These are phyloP conservation scores for Pristionchus maxplancki DNA, from an alignment of 2,888 invertebrate species.

Conservation along the genomic window DNA sequence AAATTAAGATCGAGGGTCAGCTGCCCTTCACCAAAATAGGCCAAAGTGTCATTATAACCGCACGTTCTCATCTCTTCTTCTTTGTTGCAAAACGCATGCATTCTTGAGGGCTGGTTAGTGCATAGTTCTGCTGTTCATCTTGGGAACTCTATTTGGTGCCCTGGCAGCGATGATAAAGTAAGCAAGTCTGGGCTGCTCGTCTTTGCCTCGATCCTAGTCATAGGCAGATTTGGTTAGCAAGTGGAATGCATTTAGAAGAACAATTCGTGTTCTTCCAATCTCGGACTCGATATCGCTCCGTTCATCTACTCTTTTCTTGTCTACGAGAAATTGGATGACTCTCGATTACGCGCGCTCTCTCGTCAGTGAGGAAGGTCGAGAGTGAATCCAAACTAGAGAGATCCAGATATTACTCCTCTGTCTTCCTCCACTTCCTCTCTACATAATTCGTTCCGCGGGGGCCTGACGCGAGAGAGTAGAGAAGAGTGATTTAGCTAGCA, in stretches of 20 bases:
- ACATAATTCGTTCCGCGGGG: slow-evolving; percentile 26
- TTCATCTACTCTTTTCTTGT: background rate
- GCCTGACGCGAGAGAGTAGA: background rate
- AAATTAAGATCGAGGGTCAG: background rate
- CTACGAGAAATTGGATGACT: background rate
- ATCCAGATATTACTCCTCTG: background rate
- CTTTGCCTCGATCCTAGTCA: background rate
- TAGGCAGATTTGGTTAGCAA: too few relatives aligned
- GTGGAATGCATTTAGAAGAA: background rate
- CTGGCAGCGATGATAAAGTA: background rate
- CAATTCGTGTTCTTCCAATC: background rate
- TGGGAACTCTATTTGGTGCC: background rate
- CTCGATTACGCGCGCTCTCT: background rate
- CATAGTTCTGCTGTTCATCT: background rate
- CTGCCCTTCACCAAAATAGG: background rate
- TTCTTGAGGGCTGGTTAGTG: background rate
- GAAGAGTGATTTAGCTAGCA: background rate
- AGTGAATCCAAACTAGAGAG: background rate
- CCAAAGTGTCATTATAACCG: background rate
- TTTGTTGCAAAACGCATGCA: background rate
- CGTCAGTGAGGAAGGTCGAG: background rate
- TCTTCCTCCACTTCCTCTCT: slow-evolving; percentile 52
- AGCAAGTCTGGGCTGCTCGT: too few relatives aligned
- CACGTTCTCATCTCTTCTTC: background rate
- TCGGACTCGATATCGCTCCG: background rate